Conservation (phyloP, 2,888 invertebrate species). For the Plebejus argus region DNA sequence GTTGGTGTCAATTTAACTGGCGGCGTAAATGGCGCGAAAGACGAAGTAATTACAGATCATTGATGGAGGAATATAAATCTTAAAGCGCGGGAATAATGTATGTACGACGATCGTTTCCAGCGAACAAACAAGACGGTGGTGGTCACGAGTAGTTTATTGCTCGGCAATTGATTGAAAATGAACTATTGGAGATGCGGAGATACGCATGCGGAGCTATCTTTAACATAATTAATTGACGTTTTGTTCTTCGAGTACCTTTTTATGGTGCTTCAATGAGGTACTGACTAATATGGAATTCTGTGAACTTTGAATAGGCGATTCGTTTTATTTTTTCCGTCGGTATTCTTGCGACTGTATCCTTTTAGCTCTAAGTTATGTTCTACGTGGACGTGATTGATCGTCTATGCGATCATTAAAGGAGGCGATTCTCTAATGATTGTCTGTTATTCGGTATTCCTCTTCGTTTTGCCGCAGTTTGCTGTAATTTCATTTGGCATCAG, state of each 20-base stretch:
- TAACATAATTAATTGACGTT: slow-evolving; percentile 39
- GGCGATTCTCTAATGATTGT: neutral
- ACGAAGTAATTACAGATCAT: slow-evolving; percentile 43
- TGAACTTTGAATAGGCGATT: slow-evolving; percentile 27
- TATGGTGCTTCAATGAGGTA: slow-evolving; percentile 22
- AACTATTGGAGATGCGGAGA: slow-evolving; percentile 39
- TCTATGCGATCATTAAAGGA: neutral
- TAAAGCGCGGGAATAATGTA: slow-evolving; percentile 40
- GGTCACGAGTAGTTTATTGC: slow-evolving; percentile 53
- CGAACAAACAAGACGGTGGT: slow-evolving; percentile 48
- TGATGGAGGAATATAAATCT: slow-evolving; percentile 46
- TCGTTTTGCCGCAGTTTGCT: neutral
- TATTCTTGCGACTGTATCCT: slow-evolving; percentile 12
- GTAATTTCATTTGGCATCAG: neutral
- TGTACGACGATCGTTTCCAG: slow-evolving; percentile 42
- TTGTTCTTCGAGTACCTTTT: slow-evolving; percentile 23
- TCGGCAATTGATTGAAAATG: slow-evolving; percentile 54
- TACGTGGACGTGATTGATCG: neutral
- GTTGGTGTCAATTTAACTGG: slow-evolving; percentile 37
- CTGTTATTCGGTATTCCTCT: slow-evolving; percentile 4
- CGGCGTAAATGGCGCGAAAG: slow-evolving; percentile 36
- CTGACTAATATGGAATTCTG: slow-evolving; percentile 25
- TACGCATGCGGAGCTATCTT: slow-evolving; percentile 35
- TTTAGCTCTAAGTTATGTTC: slow-evolving; percentile 1
- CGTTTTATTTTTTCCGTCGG: slow-evolving; percentile 23